Evolutionary conservation across 1,140 invertebrate species (phyloP), one percentile per base, ranked within the genome.

Genomic region (Drosophila persimilis): DNA sequence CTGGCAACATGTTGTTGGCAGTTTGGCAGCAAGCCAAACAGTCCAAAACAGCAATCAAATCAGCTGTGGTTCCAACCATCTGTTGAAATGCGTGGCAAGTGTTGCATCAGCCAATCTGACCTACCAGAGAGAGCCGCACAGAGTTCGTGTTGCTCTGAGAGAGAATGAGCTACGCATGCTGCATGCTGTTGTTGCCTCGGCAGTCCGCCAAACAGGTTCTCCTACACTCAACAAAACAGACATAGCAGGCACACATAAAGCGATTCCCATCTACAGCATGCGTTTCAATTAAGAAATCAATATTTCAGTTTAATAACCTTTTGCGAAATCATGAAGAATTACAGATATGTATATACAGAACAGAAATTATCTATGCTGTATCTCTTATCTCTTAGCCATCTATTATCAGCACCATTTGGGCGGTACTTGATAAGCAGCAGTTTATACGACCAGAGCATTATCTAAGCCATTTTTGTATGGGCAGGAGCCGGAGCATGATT

Each of bases 21-120:
- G 45, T 39, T 44, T 56, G 62, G 71, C 60, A 55, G 41, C 60
- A 58, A 6, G 72, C 54, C 71, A 64, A 31, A 39, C 11, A 39
- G 35, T 39, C 35, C 11, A 39, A 39, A 39, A 9, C 35, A 39
- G 35, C 11, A 4, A 39, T 11, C 11, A 53, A 15, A 61, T 77
- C 66, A 80, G 73, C 76, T 80, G 80, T 50, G 51, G 48, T 17
- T 26, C 29, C 8, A 69, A 53, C 26, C 74, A 75, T 64, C 81
- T 85, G 81, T 55, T 83, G 84, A 58, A 86, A 86, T 75, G 29
- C 41, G 44, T 59, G 48, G 53, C 51, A 78, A 55, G 59, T 89
- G 72, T 86, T 86, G 83, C 83, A 86, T 86, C 83, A 86, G 77
- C 83, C 84, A 88, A 67, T 72, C 63, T 41, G 46, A 66, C 45